Conservation (phyloP, 2,113 vertebrate species). For the Corydoras maculifer region DNA sequence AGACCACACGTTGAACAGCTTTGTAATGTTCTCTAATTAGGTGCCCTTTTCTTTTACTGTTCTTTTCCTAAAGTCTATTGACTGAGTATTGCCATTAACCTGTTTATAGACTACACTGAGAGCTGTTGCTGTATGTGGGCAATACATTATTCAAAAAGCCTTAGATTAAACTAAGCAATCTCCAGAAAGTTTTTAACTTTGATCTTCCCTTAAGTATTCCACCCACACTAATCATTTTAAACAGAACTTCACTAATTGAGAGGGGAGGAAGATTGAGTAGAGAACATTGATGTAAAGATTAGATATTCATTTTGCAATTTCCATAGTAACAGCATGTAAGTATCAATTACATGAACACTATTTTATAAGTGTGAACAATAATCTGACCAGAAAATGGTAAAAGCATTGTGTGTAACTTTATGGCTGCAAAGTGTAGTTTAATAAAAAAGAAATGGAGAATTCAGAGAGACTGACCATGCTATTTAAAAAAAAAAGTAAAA, state of each 20-base stretch:
- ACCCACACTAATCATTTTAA: constrained; percentile 34
- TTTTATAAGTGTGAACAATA: constrained; percentile 2
- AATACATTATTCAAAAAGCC: constrained; percentile 19
- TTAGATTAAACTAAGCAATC: constrained; percentile 37
- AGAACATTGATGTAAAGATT: constrained; percentile 9
- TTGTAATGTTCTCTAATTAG: constrained; percentile 32
- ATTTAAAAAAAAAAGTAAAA: too few species aligned
- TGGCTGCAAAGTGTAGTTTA: too few species aligned
- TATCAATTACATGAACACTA: constrained; percentile 1
- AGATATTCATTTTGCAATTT: constrained; percentile 29
- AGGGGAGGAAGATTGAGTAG: constrained; percentile 1
- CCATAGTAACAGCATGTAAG: constrained; percentile 20
- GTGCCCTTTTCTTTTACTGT: constrained; percentile 19
- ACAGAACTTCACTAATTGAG: constrained; percentile 27
- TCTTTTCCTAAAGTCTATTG: constrained; percentile 36
- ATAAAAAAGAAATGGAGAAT: too few species aligned
- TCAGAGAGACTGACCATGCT: too few species aligned
- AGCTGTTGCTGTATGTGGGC: constrained; percentile 24
- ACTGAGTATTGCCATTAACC: constrained; percentile 57
- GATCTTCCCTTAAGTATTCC: constrained; percentile 35
- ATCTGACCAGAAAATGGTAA: background rate
- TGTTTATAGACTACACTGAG: constrained; percentile 54
- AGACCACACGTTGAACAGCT: constrained; percentile 7
- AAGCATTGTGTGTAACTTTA: background rate
- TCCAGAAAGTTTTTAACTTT: constrained; percentile 37